Conservation (phyloP, 1,140 invertebrate genomes). For the Dendroctonus valens region DNA sequence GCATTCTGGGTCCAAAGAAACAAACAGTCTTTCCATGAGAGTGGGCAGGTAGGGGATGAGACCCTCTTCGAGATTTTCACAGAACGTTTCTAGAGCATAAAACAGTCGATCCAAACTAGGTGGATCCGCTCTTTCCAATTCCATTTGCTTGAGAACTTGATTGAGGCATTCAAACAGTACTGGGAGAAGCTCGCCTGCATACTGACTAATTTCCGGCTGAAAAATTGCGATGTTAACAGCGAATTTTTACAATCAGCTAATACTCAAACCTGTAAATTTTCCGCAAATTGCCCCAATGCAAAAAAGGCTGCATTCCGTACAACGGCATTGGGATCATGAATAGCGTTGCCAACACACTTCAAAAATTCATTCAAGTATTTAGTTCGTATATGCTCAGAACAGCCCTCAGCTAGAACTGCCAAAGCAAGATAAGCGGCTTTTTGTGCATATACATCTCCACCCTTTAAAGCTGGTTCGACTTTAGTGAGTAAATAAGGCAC, state of each 20-base stretch:
- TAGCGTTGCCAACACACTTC: constrained; percentile 68
- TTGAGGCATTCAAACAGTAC: constrained; percentile 70
- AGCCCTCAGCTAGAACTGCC: constrained; percentile 78
- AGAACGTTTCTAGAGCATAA: constrained; percentile 79
- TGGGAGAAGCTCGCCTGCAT: constrained; percentile 68
- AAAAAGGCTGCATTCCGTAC: constrained; percentile 77
- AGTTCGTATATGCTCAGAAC: constrained; percentile 69
- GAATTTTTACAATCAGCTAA: constrained; percentile 6
- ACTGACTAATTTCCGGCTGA: constrained; percentile 73
- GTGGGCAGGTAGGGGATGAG: constrained; percentile 70
- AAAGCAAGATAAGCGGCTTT: constrained; percentile 72
- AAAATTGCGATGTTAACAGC: constrained; percentile 43
- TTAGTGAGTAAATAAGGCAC: constrained; percentile 65
- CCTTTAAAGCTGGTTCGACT: constrained; percentile 61
- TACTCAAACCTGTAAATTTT: constrained; percentile 70
- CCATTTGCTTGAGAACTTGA: constrained; percentile 58
- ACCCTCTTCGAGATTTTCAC: constrained; percentile 72
- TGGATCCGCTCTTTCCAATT: constrained; percentile 58
- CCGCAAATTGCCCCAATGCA: constrained; percentile 79
- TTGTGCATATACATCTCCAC: constrained; percentile 57
- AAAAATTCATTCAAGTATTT: constrained; percentile 73
- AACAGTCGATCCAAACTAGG: constrained; percentile 70
- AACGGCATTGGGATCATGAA: constrained; percentile 60
- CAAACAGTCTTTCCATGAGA: constrained; percentile 69
- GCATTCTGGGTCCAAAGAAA: constrained; percentile 58